A percentile compares a stretch with the other conserved stretches of the same genome.
Conservation (phyloP, 2,113 vertebrate species). For the Zeus faber region DNA sequence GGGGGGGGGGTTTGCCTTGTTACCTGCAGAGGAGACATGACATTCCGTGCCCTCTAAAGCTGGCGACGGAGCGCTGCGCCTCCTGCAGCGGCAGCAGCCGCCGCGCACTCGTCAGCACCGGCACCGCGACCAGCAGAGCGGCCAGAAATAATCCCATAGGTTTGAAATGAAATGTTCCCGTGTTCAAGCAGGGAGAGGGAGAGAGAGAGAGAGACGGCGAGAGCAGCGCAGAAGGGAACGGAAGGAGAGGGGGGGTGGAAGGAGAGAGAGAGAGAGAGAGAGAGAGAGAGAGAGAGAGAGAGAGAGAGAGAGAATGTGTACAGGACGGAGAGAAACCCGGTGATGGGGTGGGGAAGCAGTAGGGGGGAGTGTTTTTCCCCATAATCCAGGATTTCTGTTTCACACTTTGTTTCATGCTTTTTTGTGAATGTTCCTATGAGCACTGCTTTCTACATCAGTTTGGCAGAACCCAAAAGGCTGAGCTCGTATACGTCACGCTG, state of each 20-base stretch:
- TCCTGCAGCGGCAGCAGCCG: constrained; percentile 64
- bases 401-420: too few relatives aligned
- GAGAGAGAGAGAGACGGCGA: not conserved
- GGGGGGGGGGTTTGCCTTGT: too few relatives aligned
- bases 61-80: constrained; percentile 66
- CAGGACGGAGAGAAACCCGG: not conserved
- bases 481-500: too few relatives aligned
- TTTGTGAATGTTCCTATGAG: too few relatives aligned
- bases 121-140: constrained; percentile 36
- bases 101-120: constrained; percentile 38
- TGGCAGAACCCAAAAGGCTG: too few relatives aligned
- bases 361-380: too few relatives aligned
- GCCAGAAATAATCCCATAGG: constrained; percentile 60
- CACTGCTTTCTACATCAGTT: too few relatives aligned
- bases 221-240: constrained; percentile 18
- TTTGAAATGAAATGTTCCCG: constrained; percentile 38
- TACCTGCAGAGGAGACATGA: constrained; percentile 80
- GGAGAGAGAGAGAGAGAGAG: constrained; percentile 18
- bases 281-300: constrained; percentile 14
- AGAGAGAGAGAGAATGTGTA: constrained; percentile 4
- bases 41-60: constrained; percentile 75
- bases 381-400: too few relatives aligned
- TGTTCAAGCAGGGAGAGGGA: not conserved
- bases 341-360: not conserved
- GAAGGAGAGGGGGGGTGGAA: constrained; percentile 31